Conservation (phyloP, 2,888 invertebrate species). For the Heliconius charithonia region DNA sequence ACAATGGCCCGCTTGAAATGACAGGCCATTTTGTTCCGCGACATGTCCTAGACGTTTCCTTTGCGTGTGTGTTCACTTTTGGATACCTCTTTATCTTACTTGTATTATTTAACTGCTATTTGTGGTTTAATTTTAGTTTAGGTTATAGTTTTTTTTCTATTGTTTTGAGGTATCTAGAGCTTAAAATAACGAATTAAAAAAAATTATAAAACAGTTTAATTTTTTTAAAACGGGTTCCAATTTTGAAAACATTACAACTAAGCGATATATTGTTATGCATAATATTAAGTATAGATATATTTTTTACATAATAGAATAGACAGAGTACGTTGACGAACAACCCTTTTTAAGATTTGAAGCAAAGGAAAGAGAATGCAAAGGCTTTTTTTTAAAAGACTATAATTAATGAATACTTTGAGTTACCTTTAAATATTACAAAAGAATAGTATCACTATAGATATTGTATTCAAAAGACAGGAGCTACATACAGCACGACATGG, state of each 20-base stretch:
- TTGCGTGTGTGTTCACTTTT: conserved; percentile 52
- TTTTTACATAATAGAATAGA: no score
- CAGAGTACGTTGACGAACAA: no score
- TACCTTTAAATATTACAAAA: neutral
- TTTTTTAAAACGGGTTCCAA: no score
- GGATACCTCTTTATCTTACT: conserved; percentile 30
- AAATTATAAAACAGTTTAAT: no score
- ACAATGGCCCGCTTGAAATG: conserved; percentile 67
- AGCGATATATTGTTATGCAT: no score
- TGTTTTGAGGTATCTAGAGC: neutral
- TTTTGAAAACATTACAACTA: no score
- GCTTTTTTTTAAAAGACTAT: neutral
- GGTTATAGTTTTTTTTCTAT: neutral
- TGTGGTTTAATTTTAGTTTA: neutral
- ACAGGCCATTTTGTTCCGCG: conserved; percentile 72
- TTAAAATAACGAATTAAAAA: no score
- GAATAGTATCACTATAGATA: neutral
- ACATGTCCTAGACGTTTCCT: conserved; percentile 65
- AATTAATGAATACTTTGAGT: neutral
- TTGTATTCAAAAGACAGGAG: neutral
- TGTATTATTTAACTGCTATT: neutral
- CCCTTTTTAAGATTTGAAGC: no score
- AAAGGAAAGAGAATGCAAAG: neutral
- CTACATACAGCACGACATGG: neutral
- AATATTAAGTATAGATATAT: no score